phyloP scores from a whole-genome alignment of 2,113 vertebrate genomes.

The Triplophysa tibetana region DNA sequence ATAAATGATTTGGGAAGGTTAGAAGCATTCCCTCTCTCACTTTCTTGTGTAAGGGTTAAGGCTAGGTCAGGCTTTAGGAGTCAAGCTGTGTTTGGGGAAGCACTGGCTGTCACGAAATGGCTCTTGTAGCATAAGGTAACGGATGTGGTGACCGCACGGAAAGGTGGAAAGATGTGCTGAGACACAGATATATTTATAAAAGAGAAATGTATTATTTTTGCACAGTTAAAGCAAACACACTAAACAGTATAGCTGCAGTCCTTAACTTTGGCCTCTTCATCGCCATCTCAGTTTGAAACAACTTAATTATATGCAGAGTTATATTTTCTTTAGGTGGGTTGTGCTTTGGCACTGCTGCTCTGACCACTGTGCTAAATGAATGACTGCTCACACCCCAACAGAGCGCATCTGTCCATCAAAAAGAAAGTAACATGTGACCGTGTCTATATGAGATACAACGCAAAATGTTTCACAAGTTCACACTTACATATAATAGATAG shows the following conservation, averaged over 20 bases:
- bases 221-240: constrained; percentile 54
- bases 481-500: too few relatives aligned
- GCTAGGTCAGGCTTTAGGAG: constrained; percentile 27
- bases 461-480: too few relatives aligned
- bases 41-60: not conserved
- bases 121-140: constrained; percentile 55
- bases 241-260: constrained; percentile 49
- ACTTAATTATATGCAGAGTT: too few relatives aligned
- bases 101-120: constrained; percentile 53
- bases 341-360: too few relatives aligned
- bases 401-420: too few relatives aligned
- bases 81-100: constrained; percentile 46
- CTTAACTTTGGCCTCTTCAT: too few relatives aligned
- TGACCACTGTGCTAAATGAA: too few relatives aligned
- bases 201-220: constrained; percentile 56
- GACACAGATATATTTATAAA: constrained; percentile 56
- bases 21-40: not conserved
- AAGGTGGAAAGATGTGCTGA: constrained; percentile 61
- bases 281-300: too few relatives aligned
- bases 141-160: constrained; percentile 71
- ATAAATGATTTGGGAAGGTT: not conserved
- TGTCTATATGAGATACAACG: too few relatives aligned
- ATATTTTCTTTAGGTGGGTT: too few relatives aligned
- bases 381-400: too few relatives aligned
- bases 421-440: too few relatives aligned